phyloP scores from a whole-genome alignment of 2,888 invertebrate species.

The Leuctra nigra region DNA sequence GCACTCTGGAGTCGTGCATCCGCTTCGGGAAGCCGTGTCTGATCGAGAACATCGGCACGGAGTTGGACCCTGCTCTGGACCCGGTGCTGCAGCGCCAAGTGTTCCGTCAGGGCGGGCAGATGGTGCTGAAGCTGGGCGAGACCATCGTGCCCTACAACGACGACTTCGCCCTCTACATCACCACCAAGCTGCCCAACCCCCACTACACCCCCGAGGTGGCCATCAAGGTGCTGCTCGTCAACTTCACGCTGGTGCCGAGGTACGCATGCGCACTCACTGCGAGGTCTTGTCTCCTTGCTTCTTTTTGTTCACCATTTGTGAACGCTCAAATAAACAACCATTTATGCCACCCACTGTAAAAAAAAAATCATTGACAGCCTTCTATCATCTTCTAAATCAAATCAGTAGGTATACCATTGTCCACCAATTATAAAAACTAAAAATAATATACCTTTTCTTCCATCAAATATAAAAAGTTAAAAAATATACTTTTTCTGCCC shows the following conservation, averaged over 20 bases:
- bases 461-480: no score
- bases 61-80: conserved; percentile 80
- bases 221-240: conserved; percentile 78
- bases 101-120: conserved; percentile 64
- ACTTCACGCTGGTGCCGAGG: conserved; percentile 82
- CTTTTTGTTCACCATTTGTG: no score
- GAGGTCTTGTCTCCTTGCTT: no score
- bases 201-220: conserved; percentile 83
- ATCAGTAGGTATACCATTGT: no score
- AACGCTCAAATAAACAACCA: no score
- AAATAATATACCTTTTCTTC: no score
- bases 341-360: conserved; percentile 12
- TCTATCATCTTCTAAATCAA: no score
- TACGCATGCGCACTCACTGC: no score
- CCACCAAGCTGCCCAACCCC: conserved; percentile 83
- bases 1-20: conserved; percentile 51
- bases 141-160: conserved; percentile 70
- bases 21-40: conserved; percentile 69
- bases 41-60: conserved; percentile 78
- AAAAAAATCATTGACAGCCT: conserved; percentile 6
- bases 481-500: no score
- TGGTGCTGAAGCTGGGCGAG: conserved; percentile 79
- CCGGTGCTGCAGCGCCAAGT: conserved; percentile 73
- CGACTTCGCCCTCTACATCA: conserved; percentile 77
- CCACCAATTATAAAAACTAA: no score